Evolutionary conservation across 2,888 invertebrate species (phyloP).

Genomic region (Acanthopleura granulata): DNA sequence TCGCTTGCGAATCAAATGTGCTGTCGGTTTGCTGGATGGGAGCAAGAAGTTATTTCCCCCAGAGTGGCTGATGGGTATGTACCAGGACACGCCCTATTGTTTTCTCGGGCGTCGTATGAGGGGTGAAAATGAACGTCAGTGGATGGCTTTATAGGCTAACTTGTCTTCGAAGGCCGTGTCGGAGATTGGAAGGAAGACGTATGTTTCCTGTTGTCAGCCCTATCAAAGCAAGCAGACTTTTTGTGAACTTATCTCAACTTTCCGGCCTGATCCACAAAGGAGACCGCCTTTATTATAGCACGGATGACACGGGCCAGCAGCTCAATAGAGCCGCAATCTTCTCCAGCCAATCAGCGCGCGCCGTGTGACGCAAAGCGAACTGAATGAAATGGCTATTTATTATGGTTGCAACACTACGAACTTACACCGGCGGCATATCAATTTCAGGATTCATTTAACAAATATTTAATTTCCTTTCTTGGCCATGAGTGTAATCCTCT

Average conservation of each 20-base stretch:
- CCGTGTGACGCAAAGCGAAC: constrained; percentile 12
- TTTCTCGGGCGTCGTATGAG: too few species aligned
- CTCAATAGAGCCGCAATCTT: constrained; percentile 2
- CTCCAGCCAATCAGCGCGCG: not conserved
- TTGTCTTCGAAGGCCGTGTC: not conserved
- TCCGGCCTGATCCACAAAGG: not conserved
- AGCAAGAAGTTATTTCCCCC: too few species aligned
- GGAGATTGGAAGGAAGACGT: constrained; percentile 6
- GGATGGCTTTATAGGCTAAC: not conserved
- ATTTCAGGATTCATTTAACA: constrained; percentile 20
- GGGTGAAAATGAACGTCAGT: too few species aligned
- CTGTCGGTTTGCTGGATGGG: too few species aligned
- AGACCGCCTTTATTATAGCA: not conserved
- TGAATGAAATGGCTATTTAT: constrained; percentile 17
- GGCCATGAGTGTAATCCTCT: not conserved
- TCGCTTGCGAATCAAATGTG: too few species aligned
- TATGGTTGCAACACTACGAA: not conserved
- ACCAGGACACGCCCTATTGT: too few species aligned
- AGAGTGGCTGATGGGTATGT: too few species aligned
- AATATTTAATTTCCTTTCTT: constrained; percentile 14
- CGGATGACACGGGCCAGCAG: constrained; percentile 13
- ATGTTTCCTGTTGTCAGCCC: constrained; percentile 11
- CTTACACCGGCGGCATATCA: constrained; percentile 17
- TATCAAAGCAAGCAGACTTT: not conserved
- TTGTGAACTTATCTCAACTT: not conserved